Evolutionary conservation across 2,888 invertebrate genomes (phyloP).

Genomic region (Steinernema carpocapsae): DNA sequence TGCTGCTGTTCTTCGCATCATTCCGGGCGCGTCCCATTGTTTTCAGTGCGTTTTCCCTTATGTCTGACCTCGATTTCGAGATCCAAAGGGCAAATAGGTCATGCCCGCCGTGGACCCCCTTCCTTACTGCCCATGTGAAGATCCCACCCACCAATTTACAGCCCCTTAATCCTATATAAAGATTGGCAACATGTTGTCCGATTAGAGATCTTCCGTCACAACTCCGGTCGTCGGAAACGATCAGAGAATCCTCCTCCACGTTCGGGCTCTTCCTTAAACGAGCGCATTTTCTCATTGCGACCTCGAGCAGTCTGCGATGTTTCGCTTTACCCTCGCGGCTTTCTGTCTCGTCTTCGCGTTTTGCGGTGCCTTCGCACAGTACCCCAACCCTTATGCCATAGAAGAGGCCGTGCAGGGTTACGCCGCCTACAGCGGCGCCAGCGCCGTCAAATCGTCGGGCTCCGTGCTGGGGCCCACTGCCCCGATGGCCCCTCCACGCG

Average conservation of each 20-base stretch:
- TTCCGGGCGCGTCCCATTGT: slow-evolving; percentile 31
- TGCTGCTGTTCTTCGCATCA: slow-evolving; percentile 19
- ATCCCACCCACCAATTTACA: slow-evolving; percentile 33
- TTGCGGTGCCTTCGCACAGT: slow-evolving; percentile 13
- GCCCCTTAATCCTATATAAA: slow-evolving; percentile 35
- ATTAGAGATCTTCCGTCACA: slow-evolving; percentile 33
- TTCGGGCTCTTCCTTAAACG: neutral
- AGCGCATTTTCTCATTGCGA: neutral
- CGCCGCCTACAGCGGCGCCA: slow-evolving; percentile 25
- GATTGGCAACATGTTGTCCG: slow-evolving; percentile 34
- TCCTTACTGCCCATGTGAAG: slow-evolving; percentile 14
- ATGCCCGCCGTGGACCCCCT: slow-evolving; percentile 34
- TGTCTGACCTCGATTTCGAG: slow-evolving; percentile 33
- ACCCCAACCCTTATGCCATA: slow-evolving; percentile 21
- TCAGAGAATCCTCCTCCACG: neutral
- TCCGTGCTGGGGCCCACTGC: slow-evolving; percentile 19
- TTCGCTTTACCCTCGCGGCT: slow-evolving; percentile 14
- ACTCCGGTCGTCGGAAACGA: slow-evolving; percentile 21
- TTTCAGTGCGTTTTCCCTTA: slow-evolving; percentile 34
- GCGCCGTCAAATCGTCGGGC: slow-evolving; percentile 14
- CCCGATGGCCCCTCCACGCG: slow-evolving; percentile 29
- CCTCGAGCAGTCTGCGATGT: neutral
- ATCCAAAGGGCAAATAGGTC: slow-evolving; percentile 35
- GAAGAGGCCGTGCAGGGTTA: slow-evolving; percentile 30
- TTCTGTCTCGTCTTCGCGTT: slow-evolving; percentile 16